phyloP scores from a whole-genome alignment of 2,113 vertebrate genomes.

The Solea senegalensis region DNA sequence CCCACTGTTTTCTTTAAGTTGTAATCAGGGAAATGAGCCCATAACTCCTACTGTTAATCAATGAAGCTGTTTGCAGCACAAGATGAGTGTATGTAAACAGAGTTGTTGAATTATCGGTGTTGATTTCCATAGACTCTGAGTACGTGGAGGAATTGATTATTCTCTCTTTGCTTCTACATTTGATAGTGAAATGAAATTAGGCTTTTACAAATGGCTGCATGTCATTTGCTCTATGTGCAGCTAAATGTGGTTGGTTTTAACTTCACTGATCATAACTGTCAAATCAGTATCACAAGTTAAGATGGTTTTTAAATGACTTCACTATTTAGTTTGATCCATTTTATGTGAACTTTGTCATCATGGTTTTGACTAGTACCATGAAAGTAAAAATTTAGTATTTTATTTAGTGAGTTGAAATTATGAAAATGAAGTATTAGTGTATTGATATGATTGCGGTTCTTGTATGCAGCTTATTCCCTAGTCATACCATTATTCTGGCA shows the following conservation, averaged over 20 bases:
- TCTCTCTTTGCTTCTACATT: conserved; percentile 28
- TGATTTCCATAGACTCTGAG: conserved; percentile 51
- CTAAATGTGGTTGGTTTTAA: background rate
- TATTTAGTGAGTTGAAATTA: no score
- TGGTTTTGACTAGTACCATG: no score
- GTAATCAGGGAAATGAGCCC: conserved; percentile 89
- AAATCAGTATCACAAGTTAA: background rate
- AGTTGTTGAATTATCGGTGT: conserved; percentile 58
- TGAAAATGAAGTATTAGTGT: no score
- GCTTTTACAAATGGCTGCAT: background rate
- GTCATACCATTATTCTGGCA: background rate
- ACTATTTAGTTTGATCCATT: background rate
- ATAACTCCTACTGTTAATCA: conserved; percentile 83
- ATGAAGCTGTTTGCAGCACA: conserved; percentile 61
- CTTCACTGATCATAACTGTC: background rate
- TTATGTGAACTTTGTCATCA: no score
- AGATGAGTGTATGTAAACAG: conserved; percentile 63
- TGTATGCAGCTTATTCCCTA: background rate
- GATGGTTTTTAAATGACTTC: background rate
- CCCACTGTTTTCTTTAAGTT: conserved; percentile 83
- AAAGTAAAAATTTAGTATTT: no score
- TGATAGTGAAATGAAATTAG: conserved; percentile 41
- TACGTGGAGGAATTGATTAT: conserved; percentile 36
- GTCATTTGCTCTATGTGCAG: background rate
- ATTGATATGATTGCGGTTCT: no score